Evolutionary conservation across 2,113 vertebrate genomes (phyloP), one percentile per base, ranked within the genome.

Genomic region (Chloropsis cyanopogon): DNA sequence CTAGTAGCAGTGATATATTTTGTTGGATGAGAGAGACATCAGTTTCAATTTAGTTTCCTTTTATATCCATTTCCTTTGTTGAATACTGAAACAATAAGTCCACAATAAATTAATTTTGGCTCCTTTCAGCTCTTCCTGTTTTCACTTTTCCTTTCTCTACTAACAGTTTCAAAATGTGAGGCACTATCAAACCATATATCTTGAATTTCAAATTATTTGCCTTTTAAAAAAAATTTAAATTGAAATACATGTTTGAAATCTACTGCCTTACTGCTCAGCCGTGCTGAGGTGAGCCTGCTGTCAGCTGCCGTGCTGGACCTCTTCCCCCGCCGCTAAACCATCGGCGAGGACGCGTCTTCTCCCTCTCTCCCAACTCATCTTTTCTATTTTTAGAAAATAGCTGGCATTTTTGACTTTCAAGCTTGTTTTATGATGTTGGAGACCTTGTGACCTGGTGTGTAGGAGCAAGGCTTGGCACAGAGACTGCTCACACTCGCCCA

Each of bases 1-100:
- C 88, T 82, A 79, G 75, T 90, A 94, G 52, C 66, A 89, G 81
- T 64, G 39, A 92, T 93, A 66, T 23, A 83, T 37, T 47, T 71
- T 90, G 39, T 86, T 76, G 72, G 93, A 91, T 41, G 68, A 90
- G 49, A 75, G 81, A 86, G 42, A n/a, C 53, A 23, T 71, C 37
- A 42, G 37, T 95, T 95, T 93, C 84, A 87, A 54, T 86, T 89
- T 70, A 87, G 49, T 96, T 96, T 93, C 60, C 57, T 47, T 87
- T 94, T 72, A 78, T 92, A 72, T 65, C 12, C 35, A 50, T 49
- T 85, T 90, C 75, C 29, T 78, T 87, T 93, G 37, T 84, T 14
- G 22, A 95, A 86, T 52, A 53, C 46, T 18, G 42, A 86, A 86
- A 56, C 29, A 29, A 9, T 39, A 47, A 57, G 11, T 41, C 33